Evolutionary conservation across 1,140 invertebrate species (phyloP), one percentile per base, ranked within the genome.

Genomic region (Bombus superbus): DNA sequence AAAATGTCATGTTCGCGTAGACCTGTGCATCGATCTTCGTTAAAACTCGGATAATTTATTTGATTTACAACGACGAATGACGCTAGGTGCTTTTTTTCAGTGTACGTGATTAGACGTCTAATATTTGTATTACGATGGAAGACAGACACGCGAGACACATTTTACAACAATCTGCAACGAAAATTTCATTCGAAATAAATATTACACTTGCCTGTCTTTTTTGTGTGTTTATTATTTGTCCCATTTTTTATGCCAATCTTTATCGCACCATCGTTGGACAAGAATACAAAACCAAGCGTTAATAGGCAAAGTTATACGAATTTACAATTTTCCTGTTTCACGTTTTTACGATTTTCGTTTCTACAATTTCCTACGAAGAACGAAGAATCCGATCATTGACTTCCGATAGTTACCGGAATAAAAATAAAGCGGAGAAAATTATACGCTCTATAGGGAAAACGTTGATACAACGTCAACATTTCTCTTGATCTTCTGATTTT

Each of bases 1-100:
- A 42, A n/a, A 62, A 32, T 62, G 32, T 40, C 57, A 22, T 3
- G 75, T 40, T 77, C 35, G 57, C 11, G 74, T 44, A 32, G 22
- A 44, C 11, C 28, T 4, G n/a, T 13, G 44, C 28, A 62, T 77
- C 53, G 42, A 77, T 77, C 57, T 62, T 77, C 75, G 38, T 77
- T 77, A 77, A 77, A 18, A 1, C 15, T 28, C 13, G 8, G 57
- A 38, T 77, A 38, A 77, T 62, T 62, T 32, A 62, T 77, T 62
- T 62, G 35, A 77, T 42, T 77, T 77, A 18, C 28, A 10, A 35
- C 47, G 44, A 62, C 38, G 25, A 77, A 77, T 18, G 2, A 40
- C 35, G 74, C 2, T 13, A 77, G 28, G 28, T 32, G 32, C 1
- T n/a, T 62, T 77, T 77, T n/a, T 42, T 22, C 15, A 42, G 59